Evolutionary conservation across 2,888 invertebrate genomes (phyloP).

Genomic region (Malthinus seriepunctatus): DNA sequence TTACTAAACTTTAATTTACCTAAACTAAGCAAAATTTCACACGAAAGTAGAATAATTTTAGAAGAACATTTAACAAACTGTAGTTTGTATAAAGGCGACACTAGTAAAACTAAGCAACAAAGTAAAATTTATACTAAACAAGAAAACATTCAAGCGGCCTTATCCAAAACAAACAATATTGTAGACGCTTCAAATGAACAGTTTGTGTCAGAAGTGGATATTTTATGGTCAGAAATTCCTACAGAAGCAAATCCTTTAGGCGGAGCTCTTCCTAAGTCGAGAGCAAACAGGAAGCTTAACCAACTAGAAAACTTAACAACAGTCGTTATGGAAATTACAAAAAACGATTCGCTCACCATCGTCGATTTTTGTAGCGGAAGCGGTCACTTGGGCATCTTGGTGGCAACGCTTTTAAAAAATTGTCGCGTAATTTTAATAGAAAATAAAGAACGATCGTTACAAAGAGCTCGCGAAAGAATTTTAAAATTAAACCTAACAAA

Average conservation of each 20-base stretch:
- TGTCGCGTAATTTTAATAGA: slow-evolving; percentile 83
- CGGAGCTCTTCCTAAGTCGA: slow-evolving; percentile 75
- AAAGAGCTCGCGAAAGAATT: slow-evolving; percentile 73
- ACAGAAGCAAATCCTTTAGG: slow-evolving; percentile 74
- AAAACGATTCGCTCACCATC: slow-evolving; percentile 56
- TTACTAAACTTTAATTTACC: slow-evolving; percentile 25
- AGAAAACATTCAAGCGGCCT: slow-evolving; percentile 68
- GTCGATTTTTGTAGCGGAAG: slow-evolving; percentile 96
- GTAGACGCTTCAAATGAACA: slow-evolving; percentile 35
- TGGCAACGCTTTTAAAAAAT: slow-evolving; percentile 78
- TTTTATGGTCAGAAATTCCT: slow-evolving; percentile 76
- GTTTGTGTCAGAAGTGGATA: slow-evolving; percentile 52
- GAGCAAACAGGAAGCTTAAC: slow-evolving; percentile 78
- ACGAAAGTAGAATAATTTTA: slow-evolving; percentile 26
- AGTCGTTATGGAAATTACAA: slow-evolving; percentile 72
- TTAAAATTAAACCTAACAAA: slow-evolving; percentile 68
- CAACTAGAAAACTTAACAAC: slow-evolving; percentile 84
- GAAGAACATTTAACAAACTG: slow-evolving; percentile 45
- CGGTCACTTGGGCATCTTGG: slow-evolving; percentile 87
- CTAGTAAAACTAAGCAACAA: slow-evolving; percentile 73
- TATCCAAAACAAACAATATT: neutral
- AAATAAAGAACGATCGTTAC: slow-evolving; percentile 86
- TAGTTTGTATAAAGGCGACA: slow-evolving; percentile 79
- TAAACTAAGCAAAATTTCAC: neutral
- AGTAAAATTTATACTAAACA: slow-evolving; percentile 78